Conservation (phyloP, 2,113 vertebrate species). For the Uria lomvia region DNA sequence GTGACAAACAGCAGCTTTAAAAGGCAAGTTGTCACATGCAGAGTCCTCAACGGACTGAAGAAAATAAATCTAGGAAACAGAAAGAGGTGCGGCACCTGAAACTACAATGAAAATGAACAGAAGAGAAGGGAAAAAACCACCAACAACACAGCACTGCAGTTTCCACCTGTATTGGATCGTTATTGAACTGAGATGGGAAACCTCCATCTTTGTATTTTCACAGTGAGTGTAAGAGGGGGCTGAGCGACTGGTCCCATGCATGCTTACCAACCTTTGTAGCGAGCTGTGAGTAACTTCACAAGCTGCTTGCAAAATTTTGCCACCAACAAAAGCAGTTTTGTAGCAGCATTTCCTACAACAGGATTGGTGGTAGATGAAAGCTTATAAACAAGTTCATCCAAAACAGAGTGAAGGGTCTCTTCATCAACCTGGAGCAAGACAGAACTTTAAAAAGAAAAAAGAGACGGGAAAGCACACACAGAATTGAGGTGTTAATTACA, state of each 20-base stretch:
- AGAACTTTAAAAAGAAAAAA: constrained; percentile 66
- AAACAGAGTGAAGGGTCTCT: constrained; percentile 75
- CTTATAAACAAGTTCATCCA: constrained; percentile 89
- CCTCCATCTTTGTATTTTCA: neutral
- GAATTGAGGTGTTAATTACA: neutral
- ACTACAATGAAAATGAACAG: neutral
- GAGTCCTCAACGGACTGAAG: neutral
- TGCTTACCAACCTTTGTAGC: constrained; percentile 83
- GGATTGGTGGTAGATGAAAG: constrained; percentile 83
- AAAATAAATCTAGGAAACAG: neutral
- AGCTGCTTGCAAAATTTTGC: constrained; percentile 71
- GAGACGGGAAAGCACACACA: neutral
- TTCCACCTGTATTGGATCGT: neutral
- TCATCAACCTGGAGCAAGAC: constrained; percentile 73
- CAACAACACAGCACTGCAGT: neutral
- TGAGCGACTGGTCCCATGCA: accelerated
- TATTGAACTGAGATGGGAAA: neutral
- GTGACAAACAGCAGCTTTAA: neutral
- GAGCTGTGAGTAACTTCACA: constrained; percentile 68
- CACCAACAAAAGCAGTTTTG: constrained; percentile 80
- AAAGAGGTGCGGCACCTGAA: neutral
- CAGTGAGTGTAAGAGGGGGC: neutral
- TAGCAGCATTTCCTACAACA: constrained; percentile 77
- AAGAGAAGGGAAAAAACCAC: neutral
- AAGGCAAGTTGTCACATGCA: neutral